Conservation (phyloP, 1,140 invertebrate genomes). For the Hylyphantes graminicola region DNA sequence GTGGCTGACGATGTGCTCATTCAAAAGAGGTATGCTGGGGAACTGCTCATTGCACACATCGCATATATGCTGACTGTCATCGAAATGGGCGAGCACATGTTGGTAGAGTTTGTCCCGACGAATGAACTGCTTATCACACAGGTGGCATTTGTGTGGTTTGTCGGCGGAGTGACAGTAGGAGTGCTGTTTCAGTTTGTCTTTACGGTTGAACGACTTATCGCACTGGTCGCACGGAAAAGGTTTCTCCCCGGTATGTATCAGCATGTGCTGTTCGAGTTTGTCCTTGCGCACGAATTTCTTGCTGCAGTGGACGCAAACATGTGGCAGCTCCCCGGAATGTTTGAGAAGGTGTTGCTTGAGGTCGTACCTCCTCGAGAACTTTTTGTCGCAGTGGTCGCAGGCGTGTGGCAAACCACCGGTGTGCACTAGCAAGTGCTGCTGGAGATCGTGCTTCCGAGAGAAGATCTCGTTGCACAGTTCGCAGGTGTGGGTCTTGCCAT, state of each 20-base stretch:
- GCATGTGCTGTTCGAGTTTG: background rate
- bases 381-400: conserved; percentile 71
- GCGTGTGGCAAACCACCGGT: conserved; percentile 65
- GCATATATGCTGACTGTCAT: background rate
- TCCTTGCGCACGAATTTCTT: background rate
- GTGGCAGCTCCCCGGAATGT: conserved; percentile 73
- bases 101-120: no score
- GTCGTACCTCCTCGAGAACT: conserved; percentile 72
- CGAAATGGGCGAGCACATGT: no score
- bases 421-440: background rate
- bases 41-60: conserved; percentile 2
- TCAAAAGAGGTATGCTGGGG: background rate
- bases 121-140: no score
- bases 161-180: no score
- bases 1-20: background rate
- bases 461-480: background rate
- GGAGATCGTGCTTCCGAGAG: background rate
- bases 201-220: background rate
- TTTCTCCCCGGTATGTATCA: conserved; percentile 5
- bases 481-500: background rate
- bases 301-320: conserved; percentile 70
- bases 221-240: background rate
- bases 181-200: no score
- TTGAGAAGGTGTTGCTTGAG: conserved; percentile 70
- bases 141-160: no score